These are phyloP conservation scores for Falco punctatus DNA, from an alignment of 2,113 vertebrate genomes.

Conservation along the genomic window DNA sequence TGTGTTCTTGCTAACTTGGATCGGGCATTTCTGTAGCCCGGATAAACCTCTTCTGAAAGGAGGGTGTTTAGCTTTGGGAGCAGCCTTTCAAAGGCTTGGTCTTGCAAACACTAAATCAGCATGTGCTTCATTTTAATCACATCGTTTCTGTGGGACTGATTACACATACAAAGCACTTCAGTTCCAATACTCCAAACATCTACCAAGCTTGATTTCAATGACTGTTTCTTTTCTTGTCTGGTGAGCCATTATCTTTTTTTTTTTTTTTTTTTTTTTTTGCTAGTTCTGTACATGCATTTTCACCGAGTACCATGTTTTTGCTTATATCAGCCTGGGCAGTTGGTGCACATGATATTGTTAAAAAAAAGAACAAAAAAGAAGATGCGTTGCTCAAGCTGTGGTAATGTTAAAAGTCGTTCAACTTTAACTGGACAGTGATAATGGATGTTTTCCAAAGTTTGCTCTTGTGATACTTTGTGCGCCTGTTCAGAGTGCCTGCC, in stretches of 20 bases:
- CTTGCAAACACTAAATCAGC: neutral
- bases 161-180: neutral
- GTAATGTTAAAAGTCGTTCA: accelerated
- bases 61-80: neutral
- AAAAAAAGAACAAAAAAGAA: neutral
- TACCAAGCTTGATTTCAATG: neutral
- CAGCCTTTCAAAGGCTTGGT: neutral
- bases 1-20: neutral
- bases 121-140: neutral
- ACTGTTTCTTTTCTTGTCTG: neutral
- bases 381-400: accelerated
- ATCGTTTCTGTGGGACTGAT: neutral
- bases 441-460: neutral
- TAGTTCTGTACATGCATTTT: accelerated
- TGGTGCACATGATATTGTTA: accelerated
- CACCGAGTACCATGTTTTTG: accelerated
- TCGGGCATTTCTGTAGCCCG: neutral
- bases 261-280: neutral
- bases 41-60: neutral
- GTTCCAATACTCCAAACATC: neutral
- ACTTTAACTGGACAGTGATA: accelerated
- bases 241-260: neutral
- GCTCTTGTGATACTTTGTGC: neutral
- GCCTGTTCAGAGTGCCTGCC: neutral
- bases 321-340: accelerated